Evolutionary conservation across 2,888 invertebrate genomes (phyloP).

Genomic region (Eledona agricola): DNA sequence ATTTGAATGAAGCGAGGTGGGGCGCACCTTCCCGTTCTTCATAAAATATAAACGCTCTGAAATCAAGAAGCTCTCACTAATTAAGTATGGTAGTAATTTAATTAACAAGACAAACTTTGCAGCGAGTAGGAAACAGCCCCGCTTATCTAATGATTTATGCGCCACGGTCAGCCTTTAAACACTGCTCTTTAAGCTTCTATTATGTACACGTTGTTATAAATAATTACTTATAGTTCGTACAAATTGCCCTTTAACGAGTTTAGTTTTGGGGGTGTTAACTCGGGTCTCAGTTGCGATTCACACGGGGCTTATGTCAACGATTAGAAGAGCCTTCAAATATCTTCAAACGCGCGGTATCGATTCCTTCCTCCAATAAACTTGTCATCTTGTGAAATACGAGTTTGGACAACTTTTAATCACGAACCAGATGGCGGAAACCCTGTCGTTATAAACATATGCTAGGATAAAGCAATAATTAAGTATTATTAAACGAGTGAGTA

Average conservation of each 20-base stretch:
- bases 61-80: conserved; percentile 50
- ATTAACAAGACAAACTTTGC: conserved; percentile 55
- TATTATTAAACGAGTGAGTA: too few species aligned
- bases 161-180: conserved; percentile 54
- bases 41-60: conserved; percentile 43
- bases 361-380: too few species aligned
- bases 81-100: conserved; percentile 57
- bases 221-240: conserved; percentile 51
- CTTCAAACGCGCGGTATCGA: too few species aligned
- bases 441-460: too few species aligned
- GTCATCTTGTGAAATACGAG: too few species aligned
- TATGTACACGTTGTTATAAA: conserved; percentile 52
- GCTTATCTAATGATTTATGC: conserved; percentile 57
- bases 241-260: conserved; percentile 51
- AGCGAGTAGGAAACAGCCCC: conserved; percentile 47
- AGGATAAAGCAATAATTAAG: too few species aligned
- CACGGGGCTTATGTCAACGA: too few species aligned
- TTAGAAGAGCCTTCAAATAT: too few species aligned
- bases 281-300: too few species aligned
- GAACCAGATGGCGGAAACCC: too few species aligned
- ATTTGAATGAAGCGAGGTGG: conserved; percentile 43
- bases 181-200: conserved; percentile 51
- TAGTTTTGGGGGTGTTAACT: conserved; percentile 44
- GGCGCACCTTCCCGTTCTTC: conserved; percentile 37
- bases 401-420: too few species aligned